Evolutionary conservation across 2,113 vertebrate species (phyloP), one percentile per base, ranked within the genome.

Genomic region (Thamnaconus septentrionalis): DNA sequence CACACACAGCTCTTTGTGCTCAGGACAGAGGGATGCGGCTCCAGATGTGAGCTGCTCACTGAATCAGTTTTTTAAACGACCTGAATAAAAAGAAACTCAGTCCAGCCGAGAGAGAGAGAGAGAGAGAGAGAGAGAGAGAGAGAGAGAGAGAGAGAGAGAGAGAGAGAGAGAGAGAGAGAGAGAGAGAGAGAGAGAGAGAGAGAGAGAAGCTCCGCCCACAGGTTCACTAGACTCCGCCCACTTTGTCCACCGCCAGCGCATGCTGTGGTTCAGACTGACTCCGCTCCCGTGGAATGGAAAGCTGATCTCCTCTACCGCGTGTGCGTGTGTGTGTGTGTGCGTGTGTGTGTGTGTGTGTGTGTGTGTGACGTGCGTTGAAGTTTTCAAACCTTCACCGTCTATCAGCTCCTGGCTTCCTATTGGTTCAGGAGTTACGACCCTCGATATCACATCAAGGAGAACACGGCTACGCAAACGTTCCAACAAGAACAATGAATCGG

Each of bases 151-250:
- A n/a, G n/a, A n/a, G n/a, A n/a, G n/a, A n/a, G n/a, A n/a, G n/a
- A n/a, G n/a, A n/a, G n/a, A n/a, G n/a, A n/a, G n/a, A n/a, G n/a
- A n/a, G n/a, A n/a, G n/a, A n/a, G n/a, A n/a, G n/a, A n/a, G n/a
- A n/a, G n/a, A n/a, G n/a, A n/a, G n/a, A n/a, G n/a, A n/a, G n/a
- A n/a, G n/a, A n/a, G n/a, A n/a, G n/a, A n/a, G n/a, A 80, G 84
- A 90, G 85, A 82, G 85, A 75, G 81, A 76, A 82, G 88, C 86
- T 91, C 88, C 90, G 86, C 89, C 86, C 88, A 88, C 86, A 87
- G 88, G 88, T 92, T 89, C 90, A 91, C 91, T 92, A 31, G 85
- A 92, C 90, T 90, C 88, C 91, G 91, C 89, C 83, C 76, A 84
- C 81, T 90, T 91, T 90, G 87, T 89, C 85, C 83, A 76, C 81